Conservation (phyloP, 2,113 vertebrate genomes). For the Brachirus orientalis region DNA sequence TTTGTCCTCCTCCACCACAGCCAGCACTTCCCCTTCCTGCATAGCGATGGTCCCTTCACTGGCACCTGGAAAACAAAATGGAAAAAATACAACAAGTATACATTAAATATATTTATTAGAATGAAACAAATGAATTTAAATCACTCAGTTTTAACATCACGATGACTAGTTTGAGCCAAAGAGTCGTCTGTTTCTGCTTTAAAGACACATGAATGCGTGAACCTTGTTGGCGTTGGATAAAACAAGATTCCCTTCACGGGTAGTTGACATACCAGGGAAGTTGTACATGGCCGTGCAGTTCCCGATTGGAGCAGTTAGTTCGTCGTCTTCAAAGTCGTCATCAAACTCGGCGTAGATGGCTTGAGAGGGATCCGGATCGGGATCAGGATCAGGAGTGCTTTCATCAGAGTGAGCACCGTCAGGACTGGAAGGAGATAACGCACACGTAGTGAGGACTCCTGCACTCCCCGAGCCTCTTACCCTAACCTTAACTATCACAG, state of each 20-base stretch:
- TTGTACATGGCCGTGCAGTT: constrained; percentile 90
- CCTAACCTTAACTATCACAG: no score
- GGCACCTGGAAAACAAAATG: constrained; percentile 80
- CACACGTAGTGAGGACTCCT: background rate
- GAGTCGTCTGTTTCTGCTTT: background rate
- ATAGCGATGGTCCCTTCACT: constrained; percentile 92
- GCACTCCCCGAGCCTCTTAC: no score
- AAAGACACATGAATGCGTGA: background rate
- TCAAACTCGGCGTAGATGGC: constrained; percentile 90
- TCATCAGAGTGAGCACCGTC: constrained; percentile 85
- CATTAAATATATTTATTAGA: no score
- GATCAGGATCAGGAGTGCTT: constrained; percentile 82
- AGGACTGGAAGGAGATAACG: constrained; percentile 68
- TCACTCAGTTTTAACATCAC: no score
- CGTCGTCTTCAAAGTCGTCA: constrained; percentile 90
- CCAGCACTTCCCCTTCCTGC: constrained; percentile 88
- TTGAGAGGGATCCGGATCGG: constrained; percentile 79
- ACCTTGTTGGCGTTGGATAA: no score
- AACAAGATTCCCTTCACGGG: no score
- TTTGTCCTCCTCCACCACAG: constrained; percentile 90
- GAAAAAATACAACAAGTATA: no score
- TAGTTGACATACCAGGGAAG: constrained; percentile 83
- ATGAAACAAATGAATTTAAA: no score
- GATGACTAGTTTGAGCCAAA: no score
- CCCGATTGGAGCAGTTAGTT: constrained; percentile 83